A percentile compares a stretch with the other conserved stretches of the same genome.
Evolutionary conservation across 1,140 invertebrate species (phyloP).

Genomic region (Heliconius melpomene): DNA sequence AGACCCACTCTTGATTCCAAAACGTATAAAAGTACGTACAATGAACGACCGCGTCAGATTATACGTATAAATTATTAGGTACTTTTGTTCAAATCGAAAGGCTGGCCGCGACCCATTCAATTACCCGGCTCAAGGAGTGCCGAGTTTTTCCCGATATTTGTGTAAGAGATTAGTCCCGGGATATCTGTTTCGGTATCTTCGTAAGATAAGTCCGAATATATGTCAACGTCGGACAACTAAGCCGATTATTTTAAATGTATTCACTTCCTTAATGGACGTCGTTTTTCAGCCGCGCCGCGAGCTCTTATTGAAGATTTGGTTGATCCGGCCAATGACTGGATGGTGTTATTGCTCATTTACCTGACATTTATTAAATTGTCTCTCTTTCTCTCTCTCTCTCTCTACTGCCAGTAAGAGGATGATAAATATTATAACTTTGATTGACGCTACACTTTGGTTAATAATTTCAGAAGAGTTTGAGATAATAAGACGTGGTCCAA

Average conservation of each 20-base stretch:
- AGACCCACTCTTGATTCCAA: constrained; percentile 65
- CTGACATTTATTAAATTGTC: constrained; percentile 66
- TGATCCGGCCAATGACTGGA: constrained; percentile 77
- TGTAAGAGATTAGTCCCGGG: constrained; percentile 75
- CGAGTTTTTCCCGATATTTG: constrained; percentile 79
- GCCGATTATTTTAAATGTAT: constrained; percentile 82
- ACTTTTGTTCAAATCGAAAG: constrained; percentile 76
- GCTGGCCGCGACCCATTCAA: constrained; percentile 69
- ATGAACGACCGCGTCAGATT: constrained; percentile 72
- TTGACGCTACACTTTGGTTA: not conserved
- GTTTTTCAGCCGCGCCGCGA: constrained; percentile 73
- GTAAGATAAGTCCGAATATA: constrained; percentile 80
- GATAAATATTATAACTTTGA: not conserved
- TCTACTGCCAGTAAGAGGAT: constrained; percentile 12
- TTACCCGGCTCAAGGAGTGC: constrained; percentile 72
- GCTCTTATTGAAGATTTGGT: constrained; percentile 74
- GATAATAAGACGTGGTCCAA: not conserved
- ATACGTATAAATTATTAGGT: constrained; percentile 79
- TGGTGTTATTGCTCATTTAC: constrained; percentile 64
- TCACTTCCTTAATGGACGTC: constrained; percentile 81
- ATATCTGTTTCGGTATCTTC: constrained; percentile 79
- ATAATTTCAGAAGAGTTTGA: not conserved
- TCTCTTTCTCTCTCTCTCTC: constrained; percentile 24
- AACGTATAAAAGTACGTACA: constrained; percentile 62
- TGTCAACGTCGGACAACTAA: constrained; percentile 80